Evolutionary conservation across 2,113 vertebrate species (phyloP).

Genomic region (Oceanites oceanicus): DNA sequence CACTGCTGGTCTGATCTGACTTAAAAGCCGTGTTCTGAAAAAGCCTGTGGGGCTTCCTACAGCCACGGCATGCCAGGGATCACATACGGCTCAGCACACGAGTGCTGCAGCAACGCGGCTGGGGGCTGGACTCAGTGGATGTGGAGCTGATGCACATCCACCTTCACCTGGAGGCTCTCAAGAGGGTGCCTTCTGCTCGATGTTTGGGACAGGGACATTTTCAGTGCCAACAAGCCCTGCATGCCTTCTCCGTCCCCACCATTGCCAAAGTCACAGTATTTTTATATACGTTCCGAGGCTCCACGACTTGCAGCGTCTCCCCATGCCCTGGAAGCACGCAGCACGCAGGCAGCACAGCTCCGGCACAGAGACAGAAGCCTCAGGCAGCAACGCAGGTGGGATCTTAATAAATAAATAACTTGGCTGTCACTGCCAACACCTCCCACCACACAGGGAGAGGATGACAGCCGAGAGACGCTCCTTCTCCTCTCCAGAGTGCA

Average conservation of each 20-base stretch:
- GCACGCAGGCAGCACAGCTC: neutral
- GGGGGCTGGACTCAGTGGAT: neutral
- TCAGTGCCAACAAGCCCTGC: neutral
- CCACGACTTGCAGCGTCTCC: neutral
- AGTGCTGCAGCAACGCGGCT: neutral
- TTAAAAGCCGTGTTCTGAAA: neutral
- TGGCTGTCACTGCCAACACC: neutral
- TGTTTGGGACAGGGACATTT: neutral
- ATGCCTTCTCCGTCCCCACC: neutral
- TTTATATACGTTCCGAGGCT: neutral
- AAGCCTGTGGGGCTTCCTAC: neutral
- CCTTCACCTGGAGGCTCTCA: neutral
- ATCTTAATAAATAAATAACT: constrained; percentile 51
- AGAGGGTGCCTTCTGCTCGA: neutral
- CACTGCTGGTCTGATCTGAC: neutral
- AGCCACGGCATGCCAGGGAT: neutral
- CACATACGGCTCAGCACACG: neutral
- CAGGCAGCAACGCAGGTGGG: neutral
- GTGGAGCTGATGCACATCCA: neutral
- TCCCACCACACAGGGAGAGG: neutral
- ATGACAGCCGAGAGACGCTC: neutral
- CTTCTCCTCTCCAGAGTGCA: neutral
- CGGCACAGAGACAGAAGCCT: neutral
- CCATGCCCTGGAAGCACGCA: neutral
- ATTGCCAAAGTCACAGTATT: neutral